Evolutionary conservation across 2,888 invertebrate genomes (phyloP).

Genomic region (Drosophila ochracea): DNA sequence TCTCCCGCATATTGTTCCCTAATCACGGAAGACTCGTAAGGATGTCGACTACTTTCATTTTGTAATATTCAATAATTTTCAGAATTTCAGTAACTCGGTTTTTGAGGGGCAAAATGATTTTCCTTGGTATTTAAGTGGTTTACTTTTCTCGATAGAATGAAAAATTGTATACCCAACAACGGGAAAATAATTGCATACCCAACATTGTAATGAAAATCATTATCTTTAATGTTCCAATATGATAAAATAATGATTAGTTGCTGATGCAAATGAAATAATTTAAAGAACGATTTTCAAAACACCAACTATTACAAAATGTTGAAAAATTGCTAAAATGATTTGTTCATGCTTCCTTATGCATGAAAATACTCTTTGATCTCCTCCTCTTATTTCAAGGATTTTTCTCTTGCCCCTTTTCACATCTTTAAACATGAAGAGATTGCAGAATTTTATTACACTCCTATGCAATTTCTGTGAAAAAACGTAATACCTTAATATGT

Average conservation of each 20-base stretch:
- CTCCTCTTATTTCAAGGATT: too few relatives aligned
- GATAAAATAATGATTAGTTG: not conserved
- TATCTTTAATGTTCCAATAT: not conserved
- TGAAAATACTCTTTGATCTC: too few relatives aligned
- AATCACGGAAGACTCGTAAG: not conserved
- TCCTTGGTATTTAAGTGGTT: not conserved
- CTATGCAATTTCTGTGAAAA: not conserved
- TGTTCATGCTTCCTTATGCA: not conserved
- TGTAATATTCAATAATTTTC: not conserved
- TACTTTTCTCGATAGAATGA: not conserved
- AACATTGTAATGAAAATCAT: not conserved
- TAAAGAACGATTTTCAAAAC: not conserved
- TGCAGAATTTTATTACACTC: not conserved
- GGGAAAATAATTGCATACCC: not conserved
- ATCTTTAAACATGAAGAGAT: too few relatives aligned
- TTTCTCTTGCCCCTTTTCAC: too few relatives aligned
- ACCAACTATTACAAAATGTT: not conserved
- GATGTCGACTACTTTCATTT: not conserved
- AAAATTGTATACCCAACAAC: too few relatives aligned
- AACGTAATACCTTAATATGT: rapidly evolving
- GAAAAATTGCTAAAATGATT: not conserved
- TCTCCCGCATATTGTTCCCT: too few relatives aligned
- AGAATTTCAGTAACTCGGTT: not conserved
- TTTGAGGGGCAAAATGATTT: not conserved
- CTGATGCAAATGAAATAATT: not conserved